Evolutionary conservation across 37 sponge, comb jelly and placozoan species (phyloP).

Genomic region (Ianthella basta): DNA sequence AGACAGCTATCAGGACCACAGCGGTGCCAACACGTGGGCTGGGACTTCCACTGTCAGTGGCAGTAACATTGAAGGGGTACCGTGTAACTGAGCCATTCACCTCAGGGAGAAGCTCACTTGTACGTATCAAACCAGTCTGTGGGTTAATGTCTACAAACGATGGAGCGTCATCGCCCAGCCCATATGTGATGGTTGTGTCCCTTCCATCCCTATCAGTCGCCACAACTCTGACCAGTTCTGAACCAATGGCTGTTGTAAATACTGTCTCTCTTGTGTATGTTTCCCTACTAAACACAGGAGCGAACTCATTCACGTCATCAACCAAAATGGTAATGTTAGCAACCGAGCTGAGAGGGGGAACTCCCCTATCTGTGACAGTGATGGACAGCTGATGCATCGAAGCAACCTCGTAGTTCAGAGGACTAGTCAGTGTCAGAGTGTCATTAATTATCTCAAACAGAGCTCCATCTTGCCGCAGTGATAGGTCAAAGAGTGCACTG

Average conservation of each 20-base stretch:
- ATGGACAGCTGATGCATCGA: slow-evolving; percentile 7
- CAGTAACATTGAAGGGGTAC: not conserved
- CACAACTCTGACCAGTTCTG: slow-evolving; percentile 29
- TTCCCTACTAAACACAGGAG: slow-evolving; percentile 32
- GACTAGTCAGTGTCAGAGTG: slow-evolving; percentile 1
- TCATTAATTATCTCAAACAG: slow-evolving; percentile 43
- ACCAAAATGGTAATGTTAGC: slow-evolving; percentile 50
- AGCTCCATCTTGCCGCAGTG: not conserved
- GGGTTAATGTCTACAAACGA: slow-evolving; percentile 13
- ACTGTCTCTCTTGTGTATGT: slow-evolving; percentile 14
- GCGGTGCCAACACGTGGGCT: too few species aligned
- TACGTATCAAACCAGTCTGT: not conserved
- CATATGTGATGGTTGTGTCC: slow-evolving; percentile 16
- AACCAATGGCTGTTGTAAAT: not conserved
- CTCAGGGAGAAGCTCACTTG: not conserved
- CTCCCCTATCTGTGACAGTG: slow-evolving; percentile 43
- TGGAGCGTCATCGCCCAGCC: not conserved
- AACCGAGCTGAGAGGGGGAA: slow-evolving; percentile 11
- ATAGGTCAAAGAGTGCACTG: slow-evolving; percentile 36
- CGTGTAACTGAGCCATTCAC: not conserved
- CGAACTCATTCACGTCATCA: slow-evolving; percentile 41
- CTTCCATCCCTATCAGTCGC: slow-evolving; percentile 69
- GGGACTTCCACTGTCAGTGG: slow-evolving; percentile 12
- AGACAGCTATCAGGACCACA: not conserved
- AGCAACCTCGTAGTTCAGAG: slow-evolving; percentile 22